phyloP scores from a whole-genome alignment of 2,888 invertebrate genomes.

The Nomada fabriciana region DNA sequence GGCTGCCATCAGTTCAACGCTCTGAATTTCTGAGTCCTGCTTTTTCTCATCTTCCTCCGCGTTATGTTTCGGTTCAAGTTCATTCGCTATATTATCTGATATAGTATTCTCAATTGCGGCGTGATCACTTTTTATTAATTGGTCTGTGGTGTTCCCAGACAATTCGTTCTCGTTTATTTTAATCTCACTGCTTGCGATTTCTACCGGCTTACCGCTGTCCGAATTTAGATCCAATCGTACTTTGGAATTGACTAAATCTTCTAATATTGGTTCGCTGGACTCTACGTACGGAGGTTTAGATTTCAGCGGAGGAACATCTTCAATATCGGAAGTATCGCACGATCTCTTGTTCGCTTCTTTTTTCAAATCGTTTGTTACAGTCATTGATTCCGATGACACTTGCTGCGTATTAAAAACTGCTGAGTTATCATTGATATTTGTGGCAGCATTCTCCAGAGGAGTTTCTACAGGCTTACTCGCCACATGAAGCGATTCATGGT shows the following conservation, averaged over 20 bases:
- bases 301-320: conserved; percentile 75
- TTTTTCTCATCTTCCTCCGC: conserved; percentile 43
- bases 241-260: conserved; percentile 34
- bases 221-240: conserved; percentile 27
- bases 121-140: conserved; percentile 39
- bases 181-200: conserved; percentile 16
- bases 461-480: conserved; percentile 44
- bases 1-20: conserved; percentile 66
- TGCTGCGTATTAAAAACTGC: conserved; percentile 31
- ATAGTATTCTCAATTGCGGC: conserved; percentile 18
- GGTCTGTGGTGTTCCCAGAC: background rate
- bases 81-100: background rate
- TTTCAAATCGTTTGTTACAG: conserved; percentile 64
- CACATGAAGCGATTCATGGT: conserved; percentile 42
- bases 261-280: conserved; percentile 37
- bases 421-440: conserved; percentile 29
- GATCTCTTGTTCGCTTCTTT: conserved; percentile 74
- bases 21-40: conserved; percentile 69
- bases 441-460: conserved; percentile 22
- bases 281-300: conserved; percentile 69
- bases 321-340: conserved; percentile 60
- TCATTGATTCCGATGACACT: conserved; percentile 22
- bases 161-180: conserved; percentile 12
- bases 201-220: conserved; percentile 25
- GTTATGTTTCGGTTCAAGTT: conserved; percentile 6